These are phyloP conservation scores for Drosophila lutescens DNA, from an alignment of 2,888 invertebrate species.

Conservation along the genomic window DNA sequence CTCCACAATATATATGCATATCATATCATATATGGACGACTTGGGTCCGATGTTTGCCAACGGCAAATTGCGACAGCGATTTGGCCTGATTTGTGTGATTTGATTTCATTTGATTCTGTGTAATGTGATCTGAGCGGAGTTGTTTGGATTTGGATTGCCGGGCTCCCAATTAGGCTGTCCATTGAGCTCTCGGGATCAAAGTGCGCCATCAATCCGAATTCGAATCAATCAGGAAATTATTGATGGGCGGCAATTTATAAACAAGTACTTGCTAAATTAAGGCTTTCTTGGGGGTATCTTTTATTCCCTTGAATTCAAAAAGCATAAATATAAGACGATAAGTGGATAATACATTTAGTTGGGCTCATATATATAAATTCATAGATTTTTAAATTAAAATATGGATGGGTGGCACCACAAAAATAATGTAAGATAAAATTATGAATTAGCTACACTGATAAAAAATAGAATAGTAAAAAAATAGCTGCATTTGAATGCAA, in stretches of 20 bases:
- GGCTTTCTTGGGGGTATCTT: no score
- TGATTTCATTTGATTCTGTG: constrained; percentile 68
- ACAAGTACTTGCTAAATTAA: not conserved
- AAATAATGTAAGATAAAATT: no score
- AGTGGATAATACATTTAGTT: no score
- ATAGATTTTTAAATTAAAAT: no score
- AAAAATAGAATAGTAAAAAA: no score
- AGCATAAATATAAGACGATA: no score
- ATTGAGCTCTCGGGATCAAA: constrained; percentile 12
- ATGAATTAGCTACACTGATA: no score
- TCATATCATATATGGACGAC: not conserved
- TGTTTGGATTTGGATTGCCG: not conserved
- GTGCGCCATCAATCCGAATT: not conserved
- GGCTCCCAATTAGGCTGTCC: constrained; percentile 9
- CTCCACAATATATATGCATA: not conserved
- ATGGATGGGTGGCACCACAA: no score
- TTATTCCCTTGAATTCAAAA: no score
- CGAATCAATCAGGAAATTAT: constrained; percentile 10
- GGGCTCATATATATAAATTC: no score
- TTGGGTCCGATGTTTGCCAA: constrained; percentile 47
- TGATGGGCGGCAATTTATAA: constrained; percentile 4
- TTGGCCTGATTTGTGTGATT: constrained; percentile 75
- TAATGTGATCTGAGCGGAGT: constrained; percentile 46
- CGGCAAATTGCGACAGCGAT: constrained; percentile 72
- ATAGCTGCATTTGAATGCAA: no score